Evolutionary conservation across 35 echinoderm and acorn worm species (phyloP).

Genomic region (Strongylocentrotus purpuratus): DNA sequence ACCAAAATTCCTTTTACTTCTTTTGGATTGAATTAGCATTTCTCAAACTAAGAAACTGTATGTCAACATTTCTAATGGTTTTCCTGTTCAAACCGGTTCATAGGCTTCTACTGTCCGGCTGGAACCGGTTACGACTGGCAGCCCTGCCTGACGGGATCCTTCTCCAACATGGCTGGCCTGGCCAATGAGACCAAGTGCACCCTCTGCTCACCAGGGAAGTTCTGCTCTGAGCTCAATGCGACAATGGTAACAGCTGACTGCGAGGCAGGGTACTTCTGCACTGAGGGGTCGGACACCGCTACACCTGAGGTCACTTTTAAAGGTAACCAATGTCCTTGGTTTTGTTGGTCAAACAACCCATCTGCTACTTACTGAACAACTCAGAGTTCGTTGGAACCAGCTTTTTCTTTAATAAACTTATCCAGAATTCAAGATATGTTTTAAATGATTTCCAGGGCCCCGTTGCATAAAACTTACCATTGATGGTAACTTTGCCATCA

Average conservation of each 20-base stretch:
- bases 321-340: constrained; percentile 48
- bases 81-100: too few relatives aligned
- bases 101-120: constrained; percentile 92
- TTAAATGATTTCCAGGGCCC: too few relatives aligned
- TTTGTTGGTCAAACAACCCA: not conserved
- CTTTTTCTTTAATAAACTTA: too few relatives aligned
- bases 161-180: constrained; percentile 76
- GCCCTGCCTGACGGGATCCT: constrained; percentile 85
- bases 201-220: constrained; percentile 78
- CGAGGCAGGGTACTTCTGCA: constrained; percentile 80
- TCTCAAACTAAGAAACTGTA: too few relatives aligned
- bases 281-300: constrained; percentile 85
- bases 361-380: too few relatives aligned
- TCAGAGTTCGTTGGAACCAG: too few relatives aligned
- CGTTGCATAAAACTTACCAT: too few relatives aligned
- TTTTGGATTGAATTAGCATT: too few relatives aligned
- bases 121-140: constrained; percentile 92
- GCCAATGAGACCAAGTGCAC: constrained; percentile 84
- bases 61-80: too few relatives aligned
- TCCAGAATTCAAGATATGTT: too few relatives aligned
- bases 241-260: constrained; percentile 78
- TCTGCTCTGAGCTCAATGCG: constrained; percentile 77
- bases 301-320: constrained; percentile 87
- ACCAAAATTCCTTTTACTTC: too few relatives aligned
- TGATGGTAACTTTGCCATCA: too few relatives aligned